These are phyloP conservation scores for Sicus ferrugineus DNA, from an alignment of 2,888 invertebrate species.

Conservation along the genomic window DNA sequence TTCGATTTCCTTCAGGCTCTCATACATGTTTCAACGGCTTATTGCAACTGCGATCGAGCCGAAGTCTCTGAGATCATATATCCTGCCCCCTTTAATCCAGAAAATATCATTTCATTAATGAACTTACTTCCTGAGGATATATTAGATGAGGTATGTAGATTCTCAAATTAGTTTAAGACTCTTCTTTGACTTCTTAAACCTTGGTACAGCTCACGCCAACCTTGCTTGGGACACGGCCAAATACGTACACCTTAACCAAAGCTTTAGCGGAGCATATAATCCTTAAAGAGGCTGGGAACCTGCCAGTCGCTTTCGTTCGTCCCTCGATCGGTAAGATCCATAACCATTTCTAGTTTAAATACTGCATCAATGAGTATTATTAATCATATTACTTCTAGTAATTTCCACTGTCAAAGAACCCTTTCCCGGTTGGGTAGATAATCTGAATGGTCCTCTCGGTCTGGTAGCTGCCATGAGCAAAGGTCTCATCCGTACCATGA, in stretches of 20 bases:
- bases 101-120: slow-evolving; percentile 76
- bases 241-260: slow-evolving; percentile 98
- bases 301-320: slow-evolving; percentile 92
- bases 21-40: slow-evolving; percentile 96
- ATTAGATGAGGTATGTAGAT: slow-evolving; percentile 81
- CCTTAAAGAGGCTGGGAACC: slow-evolving; percentile 78
- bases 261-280: slow-evolving; percentile 93
- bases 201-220: slow-evolving; percentile 62
- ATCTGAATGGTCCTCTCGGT: slow-evolving; percentile 92
- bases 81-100: slow-evolving; percentile 67
- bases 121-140: slow-evolving; percentile 85
- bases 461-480: slow-evolving; percentile 82
- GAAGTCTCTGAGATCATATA: slow-evolving; percentile 77
- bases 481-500: slow-evolving; percentile 84
- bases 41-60: slow-evolving; percentile 93
- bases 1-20: slow-evolving; percentile 66
- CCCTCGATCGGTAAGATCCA: slow-evolving; percentile 86
- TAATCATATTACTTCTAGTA: slow-evolving; percentile 65
- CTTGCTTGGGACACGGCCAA: slow-evolving; percentile 83
- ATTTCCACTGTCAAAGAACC: slow-evolving; percentile 81
- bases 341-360: neutral
- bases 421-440: slow-evolving; percentile 95
- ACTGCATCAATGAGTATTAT: neutral
- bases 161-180: neutral
- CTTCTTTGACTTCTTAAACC: slow-evolving; percentile 30